Conservation (phyloP, 2,113 vertebrate genomes). For the Fulica atra region DNA sequence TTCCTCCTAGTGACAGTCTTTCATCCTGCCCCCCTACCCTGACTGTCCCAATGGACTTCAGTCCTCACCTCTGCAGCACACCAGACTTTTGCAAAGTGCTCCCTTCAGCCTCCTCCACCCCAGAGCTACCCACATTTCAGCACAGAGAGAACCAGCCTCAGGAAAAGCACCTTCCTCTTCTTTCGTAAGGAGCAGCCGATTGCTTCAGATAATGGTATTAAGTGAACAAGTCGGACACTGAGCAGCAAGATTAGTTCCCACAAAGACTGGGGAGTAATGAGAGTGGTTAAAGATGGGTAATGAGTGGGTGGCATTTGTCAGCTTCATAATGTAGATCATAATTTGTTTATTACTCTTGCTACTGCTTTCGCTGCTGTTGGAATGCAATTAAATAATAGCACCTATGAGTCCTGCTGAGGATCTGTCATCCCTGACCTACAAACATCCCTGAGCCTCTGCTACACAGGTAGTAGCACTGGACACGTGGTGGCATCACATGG, state of each 20-base stretch:
- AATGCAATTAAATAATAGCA: slow-evolving; percentile 53
- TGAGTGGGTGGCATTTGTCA: slow-evolving; percentile 59
- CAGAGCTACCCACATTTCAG: background rate
- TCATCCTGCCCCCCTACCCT: background rate
- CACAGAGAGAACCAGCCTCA: background rate
- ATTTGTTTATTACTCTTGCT: slow-evolving; percentile 63
- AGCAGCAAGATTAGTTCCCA: slow-evolving; percentile 59
- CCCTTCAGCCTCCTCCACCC: background rate
- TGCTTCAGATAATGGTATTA: slow-evolving; percentile 47
- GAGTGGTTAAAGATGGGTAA: slow-evolving; percentile 62
- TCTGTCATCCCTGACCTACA: slow-evolving; percentile 56
- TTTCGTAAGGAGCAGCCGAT: slow-evolving; percentile 1
- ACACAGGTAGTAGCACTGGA: background rate
- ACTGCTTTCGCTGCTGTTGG: slow-evolving; percentile 63
- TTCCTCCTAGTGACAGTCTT: background rate
- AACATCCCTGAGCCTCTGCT: background rate
- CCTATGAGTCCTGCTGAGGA: background rate
- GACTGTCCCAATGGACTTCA: background rate
- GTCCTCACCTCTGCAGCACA: background rate
- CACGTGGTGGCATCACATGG: background rate
- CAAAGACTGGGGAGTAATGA: slow-evolving; percentile 60
- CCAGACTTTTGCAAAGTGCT: background rate
- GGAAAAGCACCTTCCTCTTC: slow-evolving; percentile 46
- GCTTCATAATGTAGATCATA: slow-evolving; percentile 53
- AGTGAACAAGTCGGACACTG: slow-evolving; percentile 28